These are phyloP conservation scores for Ibidorhyncha struthersii DNA, from an alignment of 2,113 vertebrate genomes.

Conservation along the genomic window DNA sequence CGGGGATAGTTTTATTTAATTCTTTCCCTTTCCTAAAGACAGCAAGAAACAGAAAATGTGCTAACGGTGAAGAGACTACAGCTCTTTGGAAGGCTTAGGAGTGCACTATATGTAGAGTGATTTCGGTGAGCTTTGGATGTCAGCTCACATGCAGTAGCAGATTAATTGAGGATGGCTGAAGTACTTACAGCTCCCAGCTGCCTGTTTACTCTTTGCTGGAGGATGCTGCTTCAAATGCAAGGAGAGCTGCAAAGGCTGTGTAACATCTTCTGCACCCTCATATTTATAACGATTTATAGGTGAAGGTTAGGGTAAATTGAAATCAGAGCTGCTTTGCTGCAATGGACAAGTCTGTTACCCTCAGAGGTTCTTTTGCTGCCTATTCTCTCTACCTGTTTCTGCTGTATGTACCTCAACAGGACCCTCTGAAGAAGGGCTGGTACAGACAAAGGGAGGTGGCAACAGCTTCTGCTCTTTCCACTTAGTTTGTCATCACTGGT, in stretches of 20 bases:
- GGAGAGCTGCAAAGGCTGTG: background rate
- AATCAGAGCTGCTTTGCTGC: background rate
- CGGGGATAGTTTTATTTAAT: background rate
- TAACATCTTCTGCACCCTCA: background rate
- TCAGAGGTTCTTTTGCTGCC: background rate
- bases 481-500: background rate
- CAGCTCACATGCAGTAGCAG: background rate
- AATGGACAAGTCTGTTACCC: background rate
- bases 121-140: background rate
- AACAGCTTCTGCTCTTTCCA: background rate
- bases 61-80: background rate
- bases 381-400: background rate
- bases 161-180: constrained; percentile 21
- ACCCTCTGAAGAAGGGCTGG: background rate
- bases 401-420: background rate
- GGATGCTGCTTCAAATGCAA: background rate
- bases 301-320: background rate
- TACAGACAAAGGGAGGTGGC: background rate
- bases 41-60: constrained; percentile 1
- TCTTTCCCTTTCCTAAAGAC: background rate
- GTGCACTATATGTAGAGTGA: background rate
- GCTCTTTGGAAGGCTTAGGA: background rate
- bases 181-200: background rate
- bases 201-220: background rate
- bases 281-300: background rate